Percentiles rank a stretch among this genome's conserved stretches.
phyloP scores from a whole-genome alignment of 1,140 invertebrate genomes.

The Sinonovacula constricta region DNA sequence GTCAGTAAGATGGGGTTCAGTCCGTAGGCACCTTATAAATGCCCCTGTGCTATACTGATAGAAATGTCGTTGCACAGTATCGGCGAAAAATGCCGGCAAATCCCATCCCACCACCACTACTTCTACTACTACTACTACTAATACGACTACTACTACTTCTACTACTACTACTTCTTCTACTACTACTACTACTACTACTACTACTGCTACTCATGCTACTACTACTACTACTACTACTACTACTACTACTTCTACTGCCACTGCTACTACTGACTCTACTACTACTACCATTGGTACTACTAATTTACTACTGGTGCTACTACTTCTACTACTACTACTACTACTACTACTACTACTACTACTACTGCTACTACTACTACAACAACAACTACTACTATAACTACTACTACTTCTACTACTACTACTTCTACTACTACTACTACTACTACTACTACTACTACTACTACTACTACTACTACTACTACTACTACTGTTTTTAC shows the following conservation, averaged over 20 bases:
- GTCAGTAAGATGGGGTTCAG: too few species aligned
- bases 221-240: neutral
- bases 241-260: neutral
- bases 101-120: too few species aligned
- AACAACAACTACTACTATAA: neutral
- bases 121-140: too few species aligned
- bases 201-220: too few species aligned
- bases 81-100: too few species aligned
- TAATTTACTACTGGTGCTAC: neutral
- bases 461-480: slow-evolving; percentile 19
- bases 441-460: slow-evolving; percentile 7
- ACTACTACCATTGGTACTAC: neutral
- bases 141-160: too few species aligned
- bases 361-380: slow-evolving; percentile 11
- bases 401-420: neutral
- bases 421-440: neutral
- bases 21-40: too few species aligned
- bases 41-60: too few species aligned
- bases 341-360: slow-evolving; percentile 21
- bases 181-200: too few species aligned
- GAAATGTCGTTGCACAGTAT: too few species aligned
- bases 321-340: neutral
- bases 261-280: neutral
- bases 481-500: too few species aligned
- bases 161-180: too few species aligned